Conservation (phyloP, 2,888 invertebrate species). For the Aphidoletes aphidimyza region DNA sequence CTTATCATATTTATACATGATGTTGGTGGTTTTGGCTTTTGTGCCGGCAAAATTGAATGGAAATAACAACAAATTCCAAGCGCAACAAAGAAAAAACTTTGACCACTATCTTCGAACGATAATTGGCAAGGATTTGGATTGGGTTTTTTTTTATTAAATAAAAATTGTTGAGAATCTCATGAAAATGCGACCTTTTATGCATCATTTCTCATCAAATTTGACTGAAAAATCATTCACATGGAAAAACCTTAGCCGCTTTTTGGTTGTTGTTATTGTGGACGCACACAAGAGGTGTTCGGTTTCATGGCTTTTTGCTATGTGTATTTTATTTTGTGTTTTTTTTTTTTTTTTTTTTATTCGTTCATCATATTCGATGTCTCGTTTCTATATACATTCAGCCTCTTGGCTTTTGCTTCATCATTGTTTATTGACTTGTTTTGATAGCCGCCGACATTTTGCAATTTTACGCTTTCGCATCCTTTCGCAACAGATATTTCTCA, state of each 20-base stretch:
- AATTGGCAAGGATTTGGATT: no score
- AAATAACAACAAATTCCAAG: no score
- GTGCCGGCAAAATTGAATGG: no score
- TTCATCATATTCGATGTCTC: neutral
- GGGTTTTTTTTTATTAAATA: neutral
- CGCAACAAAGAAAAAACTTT: no score
- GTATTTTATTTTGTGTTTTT: neutral
- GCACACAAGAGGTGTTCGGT: slow-evolving; percentile 1
- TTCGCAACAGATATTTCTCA: neutral
- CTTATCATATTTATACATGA: no score
- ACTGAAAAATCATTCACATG: neutral
- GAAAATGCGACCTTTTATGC: slow-evolving; percentile 45
- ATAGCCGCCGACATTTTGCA: neutral
- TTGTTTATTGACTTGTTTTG: neutral
- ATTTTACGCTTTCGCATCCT: neutral
- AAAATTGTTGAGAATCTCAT: no score
- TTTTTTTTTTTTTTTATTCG: neutral
- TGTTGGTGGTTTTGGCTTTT: no score
- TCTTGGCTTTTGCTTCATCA: neutral
- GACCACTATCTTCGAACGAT: no score
- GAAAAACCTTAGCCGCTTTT: neutral
- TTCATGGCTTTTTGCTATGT: neutral
- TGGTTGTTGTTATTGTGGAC: neutral
- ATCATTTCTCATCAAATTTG: slow-evolving; percentile 35
- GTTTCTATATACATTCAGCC: no score